These are phyloP conservation scores for Drosophila colorata DNA, from an alignment of 2,888 invertebrate species.

Conservation along the genomic window DNA sequence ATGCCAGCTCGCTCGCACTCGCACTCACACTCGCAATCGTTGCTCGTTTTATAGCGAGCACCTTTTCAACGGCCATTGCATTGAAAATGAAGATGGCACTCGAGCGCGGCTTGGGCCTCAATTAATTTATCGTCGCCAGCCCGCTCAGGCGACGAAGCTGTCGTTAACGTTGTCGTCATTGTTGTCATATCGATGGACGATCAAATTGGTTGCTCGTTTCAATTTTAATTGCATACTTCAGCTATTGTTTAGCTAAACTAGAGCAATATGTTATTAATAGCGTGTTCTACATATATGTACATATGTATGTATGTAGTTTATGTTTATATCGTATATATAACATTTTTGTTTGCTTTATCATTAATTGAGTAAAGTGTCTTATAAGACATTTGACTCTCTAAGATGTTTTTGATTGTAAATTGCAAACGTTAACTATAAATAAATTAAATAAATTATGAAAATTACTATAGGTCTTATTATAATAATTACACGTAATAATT, in stretches of 20 bases:
- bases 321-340: too few relatives aligned
- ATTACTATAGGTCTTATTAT: too few relatives aligned
- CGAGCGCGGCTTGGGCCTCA: constrained; percentile 41
- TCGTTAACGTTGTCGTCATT: constrained; percentile 32
- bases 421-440: too few relatives aligned
- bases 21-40: constrained; percentile 21
- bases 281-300: background rate
- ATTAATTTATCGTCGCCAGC: constrained; percentile 29
- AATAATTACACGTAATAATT: too few relatives aligned
- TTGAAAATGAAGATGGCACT: constrained; percentile 51
- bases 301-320: background rate
- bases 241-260: background rate
- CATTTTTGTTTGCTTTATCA: too few relatives aligned
- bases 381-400: too few relatives aligned
- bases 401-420: too few relatives aligned
- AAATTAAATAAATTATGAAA: too few relatives aligned
- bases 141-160: constrained; percentile 39
- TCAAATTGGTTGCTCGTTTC: constrained; percentile 13
- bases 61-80: constrained; percentile 58
- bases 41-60: constrained; percentile 60
- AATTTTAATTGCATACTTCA: background rate
- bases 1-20: constrained; percentile 35
- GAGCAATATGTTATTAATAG: background rate
- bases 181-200: constrained; percentile 19
- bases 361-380: too few relatives aligned